Conservation (phyloP, 2,888 invertebrate species). For the Catocala nupta region DNA sequence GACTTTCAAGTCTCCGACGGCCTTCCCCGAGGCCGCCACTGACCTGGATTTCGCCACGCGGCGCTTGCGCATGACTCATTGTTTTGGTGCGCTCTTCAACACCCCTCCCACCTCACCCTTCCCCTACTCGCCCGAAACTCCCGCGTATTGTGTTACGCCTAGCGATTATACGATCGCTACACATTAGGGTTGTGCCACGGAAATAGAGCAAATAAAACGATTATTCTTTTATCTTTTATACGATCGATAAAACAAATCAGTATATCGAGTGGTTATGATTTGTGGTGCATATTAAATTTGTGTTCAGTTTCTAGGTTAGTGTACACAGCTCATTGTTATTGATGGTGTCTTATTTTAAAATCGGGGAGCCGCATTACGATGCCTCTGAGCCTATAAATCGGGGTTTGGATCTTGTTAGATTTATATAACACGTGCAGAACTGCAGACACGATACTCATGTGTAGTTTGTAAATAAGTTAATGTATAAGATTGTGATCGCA, state of each 20-base stretch:
- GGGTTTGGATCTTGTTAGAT: not conserved
- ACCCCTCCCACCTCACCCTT: conserved; percentile 32
- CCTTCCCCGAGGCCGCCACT: conserved; percentile 77
- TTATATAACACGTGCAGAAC: not conserved
- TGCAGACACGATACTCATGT: too few relatives aligned
- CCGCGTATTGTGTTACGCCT: conserved; percentile 52
- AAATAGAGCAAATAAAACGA: conserved; percentile 32
- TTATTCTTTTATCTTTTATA: conserved; percentile 30
- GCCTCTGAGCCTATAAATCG: conserved; percentile 5
- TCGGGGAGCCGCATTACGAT: not conserved
- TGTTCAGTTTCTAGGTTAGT: conserved; percentile 41
- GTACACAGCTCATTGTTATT: conserved; percentile 24
- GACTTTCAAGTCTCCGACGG: conserved; percentile 55
- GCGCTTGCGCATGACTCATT: conserved; percentile 72
- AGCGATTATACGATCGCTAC: conserved; percentile 34
- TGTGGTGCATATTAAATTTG: conserved; percentile 22
- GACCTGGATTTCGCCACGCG: conserved; percentile 75
- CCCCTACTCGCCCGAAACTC: conserved; percentile 31
- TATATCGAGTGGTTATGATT: conserved; percentile 33
- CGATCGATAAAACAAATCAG: conserved; percentile 42
- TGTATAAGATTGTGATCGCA: too few relatives aligned
- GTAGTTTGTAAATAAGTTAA: too few relatives aligned
- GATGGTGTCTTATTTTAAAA: conserved; percentile 13
- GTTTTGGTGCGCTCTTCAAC: conserved; percentile 62
- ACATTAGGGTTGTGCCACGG: conserved; percentile 33